phyloP scores from a whole-genome alignment of 2,113 vertebrate species.

The Neogobius melanostomus region DNA sequence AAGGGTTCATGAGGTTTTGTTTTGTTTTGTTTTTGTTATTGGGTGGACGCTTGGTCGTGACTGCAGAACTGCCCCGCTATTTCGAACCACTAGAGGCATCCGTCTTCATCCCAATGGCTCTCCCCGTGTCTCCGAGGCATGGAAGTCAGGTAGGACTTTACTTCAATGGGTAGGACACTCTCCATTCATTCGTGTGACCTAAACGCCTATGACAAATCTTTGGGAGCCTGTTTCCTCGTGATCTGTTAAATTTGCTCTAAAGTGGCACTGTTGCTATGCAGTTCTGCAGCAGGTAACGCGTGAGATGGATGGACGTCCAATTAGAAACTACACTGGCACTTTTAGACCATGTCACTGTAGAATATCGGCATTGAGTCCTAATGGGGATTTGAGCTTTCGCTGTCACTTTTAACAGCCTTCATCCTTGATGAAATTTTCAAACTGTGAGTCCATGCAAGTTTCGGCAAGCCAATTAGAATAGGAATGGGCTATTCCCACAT shows the following conservation, averaged over 20 bases:
- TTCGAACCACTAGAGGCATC: too few species aligned
- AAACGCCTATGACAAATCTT: too few species aligned
- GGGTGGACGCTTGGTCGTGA: too few species aligned
- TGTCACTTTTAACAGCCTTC: not conserved
- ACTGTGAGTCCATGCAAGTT: not conserved
- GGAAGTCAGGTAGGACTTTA: slow-evolving; percentile 49
- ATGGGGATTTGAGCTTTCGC: not conserved
- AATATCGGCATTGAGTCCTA: not conserved
- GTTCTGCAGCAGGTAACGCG: slow-evolving; percentile 49
- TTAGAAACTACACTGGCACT: not conserved
- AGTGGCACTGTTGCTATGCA: not conserved
- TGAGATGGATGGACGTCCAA: slow-evolving; percentile 9
- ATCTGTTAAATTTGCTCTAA: not conserved
- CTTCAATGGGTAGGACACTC: slow-evolving; percentile 20
- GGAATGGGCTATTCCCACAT: too few species aligned
- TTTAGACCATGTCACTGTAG: not conserved
- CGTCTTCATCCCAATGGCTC: slow-evolving; percentile 5
- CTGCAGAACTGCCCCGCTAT: too few species aligned
- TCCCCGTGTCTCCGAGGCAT: slow-evolving; percentile 25
- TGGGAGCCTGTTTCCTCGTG: too few species aligned
- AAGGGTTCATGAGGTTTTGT: too few species aligned
- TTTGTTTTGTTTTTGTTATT: too few species aligned
- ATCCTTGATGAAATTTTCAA: not conserved
- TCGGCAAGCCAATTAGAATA: not conserved
- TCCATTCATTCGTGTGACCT: slow-evolving; percentile 9